Conservation (phyloP, 1,140 invertebrate genomes). For the Cyclina sinensis region DNA sequence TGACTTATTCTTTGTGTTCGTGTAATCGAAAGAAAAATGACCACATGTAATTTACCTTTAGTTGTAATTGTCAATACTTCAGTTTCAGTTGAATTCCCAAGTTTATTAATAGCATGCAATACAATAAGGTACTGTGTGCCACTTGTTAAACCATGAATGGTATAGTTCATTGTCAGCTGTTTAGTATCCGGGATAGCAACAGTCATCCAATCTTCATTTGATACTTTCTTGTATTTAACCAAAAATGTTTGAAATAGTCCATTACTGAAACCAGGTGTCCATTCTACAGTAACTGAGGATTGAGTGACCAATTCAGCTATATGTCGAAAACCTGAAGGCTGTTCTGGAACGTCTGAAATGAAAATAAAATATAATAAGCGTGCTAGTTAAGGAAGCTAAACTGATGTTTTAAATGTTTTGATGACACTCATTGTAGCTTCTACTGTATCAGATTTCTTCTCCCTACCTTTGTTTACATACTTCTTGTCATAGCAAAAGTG, state of each 20-base stretch:
- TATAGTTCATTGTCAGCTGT: background rate
- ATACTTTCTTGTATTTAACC: background rate
- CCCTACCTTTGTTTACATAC: too few species aligned
- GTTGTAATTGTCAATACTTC: background rate
- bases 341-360: background rate
- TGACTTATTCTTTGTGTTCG: too few species aligned
- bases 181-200: background rate
- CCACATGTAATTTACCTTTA: background rate
- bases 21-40: background rate
- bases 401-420: too few species aligned
- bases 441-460: too few species aligned
- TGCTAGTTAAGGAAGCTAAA: too few species aligned
- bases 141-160: background rate
- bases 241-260: background rate
- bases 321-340: background rate
- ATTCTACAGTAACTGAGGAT: background rate
- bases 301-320: background rate
- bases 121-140: background rate
- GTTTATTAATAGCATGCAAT: background rate
- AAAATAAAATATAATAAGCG: too few species aligned
- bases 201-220: background rate
- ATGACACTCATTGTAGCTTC: too few species aligned
- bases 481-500: too few species aligned
- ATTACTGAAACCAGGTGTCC: background rate
- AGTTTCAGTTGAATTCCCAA: background rate